Evolutionary conservation across 2,888 invertebrate species (phyloP).

Genomic region (Rotaria sp.): DNA sequence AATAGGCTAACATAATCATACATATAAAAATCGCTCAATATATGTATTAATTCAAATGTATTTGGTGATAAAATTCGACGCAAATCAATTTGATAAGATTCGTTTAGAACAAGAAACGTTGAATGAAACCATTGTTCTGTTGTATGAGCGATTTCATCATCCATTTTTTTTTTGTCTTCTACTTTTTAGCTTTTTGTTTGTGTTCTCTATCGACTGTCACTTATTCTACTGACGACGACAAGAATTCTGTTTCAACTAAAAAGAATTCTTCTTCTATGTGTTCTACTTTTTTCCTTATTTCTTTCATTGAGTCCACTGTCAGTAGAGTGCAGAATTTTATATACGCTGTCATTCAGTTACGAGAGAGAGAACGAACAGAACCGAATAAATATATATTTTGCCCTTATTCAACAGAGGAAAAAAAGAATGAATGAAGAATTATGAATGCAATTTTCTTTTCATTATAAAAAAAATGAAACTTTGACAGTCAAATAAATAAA

Average conservation of each 20-base stretch:
- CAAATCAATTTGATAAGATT: not conserved
- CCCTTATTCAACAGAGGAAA: not conserved
- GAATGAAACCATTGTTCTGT: not conserved
- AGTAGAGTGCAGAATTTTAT: constrained; percentile 20
- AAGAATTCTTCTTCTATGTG: not conserved
- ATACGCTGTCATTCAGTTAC: not conserved
- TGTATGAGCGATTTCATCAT: not conserved
- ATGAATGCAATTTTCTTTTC: not conserved
- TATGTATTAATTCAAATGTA: not conserved
- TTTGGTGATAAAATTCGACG: not conserved
- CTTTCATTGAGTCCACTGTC: not conserved
- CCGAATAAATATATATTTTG: not conserved
- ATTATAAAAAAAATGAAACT: not conserved
- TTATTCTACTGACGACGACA: not conserved
- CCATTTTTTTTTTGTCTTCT: not conserved
- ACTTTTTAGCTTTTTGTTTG: not conserved
- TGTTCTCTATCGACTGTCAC: not conserved
- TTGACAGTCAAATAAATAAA: not conserved
- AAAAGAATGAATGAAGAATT: not conserved
- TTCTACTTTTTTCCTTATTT: not conserved
- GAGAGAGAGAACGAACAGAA: not conserved
- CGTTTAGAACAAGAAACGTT: not conserved
- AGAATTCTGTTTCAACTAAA: not conserved
- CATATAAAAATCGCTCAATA: not conserved
- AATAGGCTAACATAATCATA: not conserved